Percentiles rank a stretch among this genome's conserved stretches.
Evolutionary conservation across 2,888 invertebrate genomes (phyloP).

Genomic region (Strigamia transsilvanica): DNA sequence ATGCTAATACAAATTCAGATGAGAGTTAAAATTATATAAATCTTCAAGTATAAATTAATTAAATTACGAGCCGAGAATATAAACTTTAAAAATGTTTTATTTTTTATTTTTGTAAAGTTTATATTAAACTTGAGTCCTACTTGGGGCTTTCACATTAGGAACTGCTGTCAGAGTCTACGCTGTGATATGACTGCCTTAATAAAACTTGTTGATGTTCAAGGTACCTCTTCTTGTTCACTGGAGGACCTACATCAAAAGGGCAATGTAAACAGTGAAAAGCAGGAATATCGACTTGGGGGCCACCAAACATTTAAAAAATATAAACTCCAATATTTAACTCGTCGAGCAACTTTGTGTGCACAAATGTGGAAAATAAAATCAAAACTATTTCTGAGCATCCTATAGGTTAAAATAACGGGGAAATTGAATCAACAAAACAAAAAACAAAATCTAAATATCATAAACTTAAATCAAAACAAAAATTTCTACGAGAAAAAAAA

Average conservation of each 20-base stretch:
- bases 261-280: background rate
- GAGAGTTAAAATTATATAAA: too few relatives aligned
- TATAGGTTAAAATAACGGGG: too few relatives aligned
- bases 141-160: conserved; percentile 16
- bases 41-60: background rate
- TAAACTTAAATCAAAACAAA: too few relatives aligned
- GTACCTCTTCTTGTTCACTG: conserved; percentile 18
- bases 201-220: conserved; percentile 18
- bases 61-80: background rate
- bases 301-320: background rate
- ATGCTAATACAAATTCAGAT: background rate
- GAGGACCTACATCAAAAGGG: conserved; percentile 22
- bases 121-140: background rate
- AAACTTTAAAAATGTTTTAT: background rate
- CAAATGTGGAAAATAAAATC: too few relatives aligned
- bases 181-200: conserved; percentile 1
- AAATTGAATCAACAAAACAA: too few relatives aligned
- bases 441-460: too few relatives aligned
- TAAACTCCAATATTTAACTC: too few relatives aligned
- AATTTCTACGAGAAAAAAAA: too few relatives aligned
- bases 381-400: too few relatives aligned
- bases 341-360: too few relatives aligned
- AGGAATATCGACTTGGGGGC: background rate
- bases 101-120: background rate
- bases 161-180: conserved; percentile 16